Evolutionary conservation across 2,113 vertebrate species (phyloP).

Genomic region (Cygnus buccinator): DNA sequence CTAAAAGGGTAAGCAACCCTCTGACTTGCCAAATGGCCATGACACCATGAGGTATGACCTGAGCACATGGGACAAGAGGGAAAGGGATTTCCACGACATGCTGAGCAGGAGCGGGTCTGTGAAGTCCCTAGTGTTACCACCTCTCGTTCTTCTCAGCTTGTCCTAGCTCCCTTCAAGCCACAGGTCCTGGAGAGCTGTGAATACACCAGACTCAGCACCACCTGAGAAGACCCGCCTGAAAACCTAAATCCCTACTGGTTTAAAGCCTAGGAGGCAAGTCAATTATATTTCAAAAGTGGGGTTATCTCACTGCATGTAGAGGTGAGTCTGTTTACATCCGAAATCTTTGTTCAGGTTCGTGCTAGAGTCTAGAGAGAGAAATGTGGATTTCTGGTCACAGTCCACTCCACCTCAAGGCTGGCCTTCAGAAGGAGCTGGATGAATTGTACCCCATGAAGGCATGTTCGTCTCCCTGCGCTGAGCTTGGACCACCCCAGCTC

Average conservation of each 20-base stretch:
- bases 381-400: neutral
- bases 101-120: neutral
- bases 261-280: neutral
- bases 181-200: neutral
- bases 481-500: neutral
- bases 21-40: neutral
- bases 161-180: neutral
- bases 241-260: neutral
- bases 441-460: neutral
- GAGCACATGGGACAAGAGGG: neutral
- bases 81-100: neutral
- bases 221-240: neutral
- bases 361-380: neutral
- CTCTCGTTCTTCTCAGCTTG: neutral
- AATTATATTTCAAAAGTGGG: neutral
- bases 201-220: neutral
- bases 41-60: neutral
- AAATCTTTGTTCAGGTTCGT: neutral
- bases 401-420: neutral
- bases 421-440: neutral
- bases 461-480: neutral
- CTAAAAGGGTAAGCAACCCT: neutral
- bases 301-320: neutral
- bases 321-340: neutral
- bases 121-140: neutral